phyloP scores from a whole-genome alignment of 2,888 invertebrate genomes.

The Cylindroiulus punctatus region DNA sequence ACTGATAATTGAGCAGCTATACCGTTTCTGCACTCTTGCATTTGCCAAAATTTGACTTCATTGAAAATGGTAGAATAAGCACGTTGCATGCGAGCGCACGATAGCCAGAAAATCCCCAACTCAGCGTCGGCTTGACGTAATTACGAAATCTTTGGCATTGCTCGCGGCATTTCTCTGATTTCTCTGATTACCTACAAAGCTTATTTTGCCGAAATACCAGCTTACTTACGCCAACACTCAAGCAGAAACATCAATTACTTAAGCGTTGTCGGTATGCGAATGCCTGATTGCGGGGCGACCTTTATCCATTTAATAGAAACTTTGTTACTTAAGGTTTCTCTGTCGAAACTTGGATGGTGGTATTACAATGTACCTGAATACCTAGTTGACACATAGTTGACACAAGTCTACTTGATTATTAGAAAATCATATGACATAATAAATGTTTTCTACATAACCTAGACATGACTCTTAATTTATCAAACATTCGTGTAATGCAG shows the following conservation, averaged over 20 bases:
- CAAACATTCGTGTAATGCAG: no score
- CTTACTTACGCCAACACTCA: not conserved
- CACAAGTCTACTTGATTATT: no score
- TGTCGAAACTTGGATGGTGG: not conserved
- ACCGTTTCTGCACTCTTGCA: not conserved
- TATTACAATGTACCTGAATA: not conserved
- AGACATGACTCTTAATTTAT: no score
- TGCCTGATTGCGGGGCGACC: not conserved
- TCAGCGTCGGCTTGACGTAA: not conserved
- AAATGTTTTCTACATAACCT: no score
- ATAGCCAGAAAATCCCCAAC: constrained; percentile 2
- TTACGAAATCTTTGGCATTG: constrained; percentile 41
- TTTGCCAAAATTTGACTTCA: not conserved
- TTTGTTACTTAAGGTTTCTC: not conserved
- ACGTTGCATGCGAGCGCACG: not conserved
- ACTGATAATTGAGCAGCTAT: not conserved
- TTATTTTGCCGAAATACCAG: not conserved
- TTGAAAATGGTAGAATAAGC: constrained; percentile 13
- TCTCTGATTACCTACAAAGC: constrained; percentile 11
- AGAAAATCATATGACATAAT: no score
- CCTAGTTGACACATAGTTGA: no score
- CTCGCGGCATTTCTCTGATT: constrained; percentile 40
- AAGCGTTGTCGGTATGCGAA: not conserved
- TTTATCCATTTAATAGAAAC: not conserved
- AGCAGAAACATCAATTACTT: not conserved